These are phyloP conservation scores for Egretta garzetta DNA, from an alignment of 2,113 vertebrate species.

Conservation along the genomic window DNA sequence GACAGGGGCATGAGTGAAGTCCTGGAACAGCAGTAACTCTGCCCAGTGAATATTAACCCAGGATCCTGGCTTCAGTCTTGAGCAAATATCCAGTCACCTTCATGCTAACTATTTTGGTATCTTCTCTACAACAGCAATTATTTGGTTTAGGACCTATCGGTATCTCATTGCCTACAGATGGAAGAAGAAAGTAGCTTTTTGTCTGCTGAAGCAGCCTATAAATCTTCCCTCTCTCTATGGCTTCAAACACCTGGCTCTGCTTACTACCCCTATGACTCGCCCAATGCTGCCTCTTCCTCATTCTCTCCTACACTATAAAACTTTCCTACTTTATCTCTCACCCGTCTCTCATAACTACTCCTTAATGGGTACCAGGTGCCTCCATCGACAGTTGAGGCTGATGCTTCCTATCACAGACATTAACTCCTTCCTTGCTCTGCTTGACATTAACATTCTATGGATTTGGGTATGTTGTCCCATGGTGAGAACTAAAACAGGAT, in stretches of 20 bases:
- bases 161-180: not conserved
- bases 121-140: not conserved
- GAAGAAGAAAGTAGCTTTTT: not conserved
- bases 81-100: not conserved
- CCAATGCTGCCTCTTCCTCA: not conserved
- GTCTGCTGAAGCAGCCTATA: not conserved
- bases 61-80: not conserved
- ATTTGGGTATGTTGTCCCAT: not conserved
- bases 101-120: not conserved
- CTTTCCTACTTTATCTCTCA: conserved; percentile 36
- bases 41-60: not conserved
- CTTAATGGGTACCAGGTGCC: conserved; percentile 46
- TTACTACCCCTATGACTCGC: not conserved
- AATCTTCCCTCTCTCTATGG: not conserved
- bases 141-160: not conserved
- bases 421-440: not conserved
- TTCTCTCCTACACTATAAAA: conserved; percentile 21
- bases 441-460: not conserved
- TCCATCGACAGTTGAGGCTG: not conserved
- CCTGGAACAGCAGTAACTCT: not conserved
- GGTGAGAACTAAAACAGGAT: not conserved
- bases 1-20: not conserved
- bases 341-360: not conserved
- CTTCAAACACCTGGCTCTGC: conserved; percentile 38
- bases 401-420: conserved; percentile 12